These are phyloP conservation scores for Lysandra bellargus DNA, from an alignment of 2,888 invertebrate species.

Conservation along the genomic window DNA sequence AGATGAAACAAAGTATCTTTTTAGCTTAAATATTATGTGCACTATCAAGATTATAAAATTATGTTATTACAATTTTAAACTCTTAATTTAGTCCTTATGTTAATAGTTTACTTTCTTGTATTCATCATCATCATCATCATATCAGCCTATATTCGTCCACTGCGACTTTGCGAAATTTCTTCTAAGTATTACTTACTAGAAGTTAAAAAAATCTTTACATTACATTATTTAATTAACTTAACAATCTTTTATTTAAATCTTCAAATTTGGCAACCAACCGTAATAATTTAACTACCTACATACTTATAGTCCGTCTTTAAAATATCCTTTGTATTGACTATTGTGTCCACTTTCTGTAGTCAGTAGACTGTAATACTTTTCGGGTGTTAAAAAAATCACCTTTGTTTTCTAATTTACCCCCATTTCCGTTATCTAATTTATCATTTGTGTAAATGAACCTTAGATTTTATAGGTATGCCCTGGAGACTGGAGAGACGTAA, in stretches of 20 bases:
- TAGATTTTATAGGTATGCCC: neutral
- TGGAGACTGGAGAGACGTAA: neutral
- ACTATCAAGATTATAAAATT: no score
- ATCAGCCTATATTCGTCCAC: no score
- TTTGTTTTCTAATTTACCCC: neutral
- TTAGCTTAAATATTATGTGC: no score
- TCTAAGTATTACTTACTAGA: neutral
- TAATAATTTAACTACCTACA: constrained; percentile 10
- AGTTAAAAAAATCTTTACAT: neutral
- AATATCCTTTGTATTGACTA: neutral
- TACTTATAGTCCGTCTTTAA: neutral
- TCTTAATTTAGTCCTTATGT: no score
- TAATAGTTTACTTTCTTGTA: no score
- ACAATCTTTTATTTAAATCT: constrained; percentile 17
- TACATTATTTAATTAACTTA: constrained; percentile 9
- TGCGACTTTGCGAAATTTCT: neutral
- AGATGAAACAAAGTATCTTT: neutral
- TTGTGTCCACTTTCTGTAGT: constrained; percentile 10
- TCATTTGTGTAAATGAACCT: no score
- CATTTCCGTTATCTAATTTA: neutral
- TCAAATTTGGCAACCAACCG: constrained; percentile 7
- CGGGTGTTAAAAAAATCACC: neutral
- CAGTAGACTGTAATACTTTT: neutral
- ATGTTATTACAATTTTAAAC: no score
- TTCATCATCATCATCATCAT: no score